Evolutionary conservation across 1,140 invertebrate species (phyloP), one percentile per base, ranked within the genome.

Genomic region (Macrotrachela quadricornifera): DNA sequence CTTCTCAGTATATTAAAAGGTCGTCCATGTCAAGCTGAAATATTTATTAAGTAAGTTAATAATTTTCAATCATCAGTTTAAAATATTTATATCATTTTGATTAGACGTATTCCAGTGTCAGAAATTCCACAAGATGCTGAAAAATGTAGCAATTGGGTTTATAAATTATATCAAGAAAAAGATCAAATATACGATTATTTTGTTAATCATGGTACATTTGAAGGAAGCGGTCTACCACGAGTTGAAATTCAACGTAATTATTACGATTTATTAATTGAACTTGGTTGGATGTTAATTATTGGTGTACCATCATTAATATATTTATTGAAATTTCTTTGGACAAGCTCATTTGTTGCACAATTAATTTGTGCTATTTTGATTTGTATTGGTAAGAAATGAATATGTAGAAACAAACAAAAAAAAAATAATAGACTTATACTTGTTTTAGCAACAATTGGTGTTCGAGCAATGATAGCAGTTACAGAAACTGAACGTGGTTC

Each of bases 61-160:
- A 92, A n/a, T 73, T 77, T 53, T 86, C 85, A 0, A 79, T 80
- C 62, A 69, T n/a, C n/a, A n/a, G n/a, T n/a, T n/a, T n/a, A 70
- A 44, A 73, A 85, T 1, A 72, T 76, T 55, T 80, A 78, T 4
- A 78, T 88, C 62, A 71, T 91, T 65, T 62, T 77, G 85, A 58
- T 59, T 79, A 81, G 81, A 55, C 76, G 86, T 61, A 80, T 88
- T 63, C 79, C 80, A 6, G 68, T 91, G n/a, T 77, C 81, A 48
- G 73, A 79, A 51, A 74, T 92, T 41, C 87, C 87, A 0, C 76
- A 78, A 55, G 59, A 61, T 48, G 84, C 90, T 58, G 77, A 79
- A 55, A 79, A 75, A 51, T 79, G 80, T 54, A 76, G 81, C 11
- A 72, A 78, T 48, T 92, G 83, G 80, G 66, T 94, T 41, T 78